A percentile compares a stretch with the other conserved stretches of the same genome.
phyloP scores from a whole-genome alignment of 2,113 vertebrate species.

The Xiphophorus hellerii region DNA sequence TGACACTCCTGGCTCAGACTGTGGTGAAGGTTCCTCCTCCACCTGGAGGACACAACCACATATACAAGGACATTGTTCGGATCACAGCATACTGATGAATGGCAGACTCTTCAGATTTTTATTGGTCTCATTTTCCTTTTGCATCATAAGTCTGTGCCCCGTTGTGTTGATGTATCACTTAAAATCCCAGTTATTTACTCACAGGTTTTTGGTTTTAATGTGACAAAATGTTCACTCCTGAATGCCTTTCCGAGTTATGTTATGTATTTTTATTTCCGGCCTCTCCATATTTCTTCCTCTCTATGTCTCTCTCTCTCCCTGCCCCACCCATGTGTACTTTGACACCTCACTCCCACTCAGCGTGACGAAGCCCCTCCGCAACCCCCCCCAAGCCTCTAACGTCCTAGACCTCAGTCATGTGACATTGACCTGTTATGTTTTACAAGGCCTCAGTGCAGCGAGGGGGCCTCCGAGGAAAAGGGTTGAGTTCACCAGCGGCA shows the following conservation, averaged over 20 bases:
- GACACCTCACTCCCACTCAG: conserved; percentile 56
- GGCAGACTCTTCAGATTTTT: no score
- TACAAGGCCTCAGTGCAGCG: conserved; percentile 70
- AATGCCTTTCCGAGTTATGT: not conserved
- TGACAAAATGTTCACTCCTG: not conserved
- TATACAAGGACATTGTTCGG: no score
- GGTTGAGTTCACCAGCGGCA: conserved; percentile 63
- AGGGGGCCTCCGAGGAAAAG: conserved; percentile 66
- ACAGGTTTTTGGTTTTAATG: not conserved
- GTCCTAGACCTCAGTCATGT: conserved; percentile 74
- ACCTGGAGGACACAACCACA: no score
- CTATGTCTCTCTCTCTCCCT: conserved; percentile 14
- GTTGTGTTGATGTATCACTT: not conserved
- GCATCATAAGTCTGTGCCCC: no score
- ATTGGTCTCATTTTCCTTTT: no score
- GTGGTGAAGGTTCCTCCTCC: not conserved
- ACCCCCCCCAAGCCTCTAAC: conserved; percentile 41
- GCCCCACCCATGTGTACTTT: conserved; percentile 68
- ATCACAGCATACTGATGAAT: no score
- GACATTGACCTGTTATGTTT: conserved; percentile 76
- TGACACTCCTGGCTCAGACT: no score
- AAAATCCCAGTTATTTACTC: not conserved
- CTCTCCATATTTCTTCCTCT: conserved; percentile 28
- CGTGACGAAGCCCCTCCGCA: conserved; percentile 10
- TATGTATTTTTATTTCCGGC: conserved; percentile 3